Base-by-base conservation (phyloP, 2,113 vertebrate genomes). In the Rhagologus leucostigma region DNA sequence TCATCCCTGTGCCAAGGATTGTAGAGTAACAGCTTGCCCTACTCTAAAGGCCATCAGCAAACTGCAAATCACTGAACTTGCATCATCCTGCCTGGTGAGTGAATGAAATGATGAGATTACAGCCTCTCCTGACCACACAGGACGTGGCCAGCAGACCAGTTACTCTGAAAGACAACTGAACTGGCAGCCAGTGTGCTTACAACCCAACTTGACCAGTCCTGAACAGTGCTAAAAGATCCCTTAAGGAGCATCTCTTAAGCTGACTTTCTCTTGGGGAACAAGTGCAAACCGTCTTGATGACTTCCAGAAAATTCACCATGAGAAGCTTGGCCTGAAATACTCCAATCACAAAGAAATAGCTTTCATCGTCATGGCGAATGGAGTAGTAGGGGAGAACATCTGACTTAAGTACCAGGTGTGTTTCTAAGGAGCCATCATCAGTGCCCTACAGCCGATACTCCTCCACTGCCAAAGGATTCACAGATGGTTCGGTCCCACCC, bases 401-500 rank as follows among this genome's bases (percentile, higher is more conserved):
- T 41, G 27, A 39, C 63, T 41, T 10, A 69, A 77, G 27, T 35
- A 44, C 19, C 12, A 53, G 32, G 21, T 53, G 20, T 49, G 24
- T 84, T 78, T 62, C 65, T 56, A 53, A 84, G 69, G 65, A 44
- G 9, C 55, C 37, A 39, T 9, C 53, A 53, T 19, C 29, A 59
- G 53, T 9, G 20, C 12, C 26, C 37, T 69, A 23, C 4, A 26
- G 24, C 24, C 5, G 3, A 27, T 4, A 18, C 24, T 9, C 4
- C 15, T 26, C 52, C 14, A 12, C 30, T 3, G 32, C 16, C 68
- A 52, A 35, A 20, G 22, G 35, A 55, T 19, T 21, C 12, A 11
- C 0, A 41, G 52, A 21, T 3, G 6, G 22, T 2, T 18, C 0
- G 0, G 44, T 73, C 11, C 26, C 71, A n/a, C 10, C 11, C 42